Percentiles rank a stretch among this genome's conserved stretches.
Evolutionary conservation across 2,113 vertebrate genomes (phyloP).

Genomic region (Gymnorhina tibicen): DNA sequence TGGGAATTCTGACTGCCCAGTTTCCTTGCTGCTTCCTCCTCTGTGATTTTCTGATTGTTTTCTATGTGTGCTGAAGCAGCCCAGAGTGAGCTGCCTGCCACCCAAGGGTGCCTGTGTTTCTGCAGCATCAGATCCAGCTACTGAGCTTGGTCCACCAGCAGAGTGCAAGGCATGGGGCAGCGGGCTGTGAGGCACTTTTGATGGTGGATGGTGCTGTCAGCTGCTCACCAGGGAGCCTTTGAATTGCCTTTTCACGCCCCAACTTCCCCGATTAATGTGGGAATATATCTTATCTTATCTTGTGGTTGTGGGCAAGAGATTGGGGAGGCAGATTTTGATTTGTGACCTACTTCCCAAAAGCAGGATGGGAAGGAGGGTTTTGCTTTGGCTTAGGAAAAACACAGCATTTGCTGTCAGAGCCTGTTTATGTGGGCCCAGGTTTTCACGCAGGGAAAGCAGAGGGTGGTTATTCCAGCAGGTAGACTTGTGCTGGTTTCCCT

Average conservation of each 20-base stretch:
- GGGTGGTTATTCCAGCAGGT: background rate
- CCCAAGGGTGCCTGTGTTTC: background rate
- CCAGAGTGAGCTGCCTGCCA: background rate
- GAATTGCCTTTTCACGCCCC: background rate
- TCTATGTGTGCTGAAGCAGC: background rate
- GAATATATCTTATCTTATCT: background rate
- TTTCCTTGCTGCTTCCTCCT: background rate
- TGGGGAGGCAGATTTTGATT: background rate
- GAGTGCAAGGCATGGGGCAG: background rate
- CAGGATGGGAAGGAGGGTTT: background rate
- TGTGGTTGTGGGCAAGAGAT: background rate
- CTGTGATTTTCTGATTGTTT: background rate
- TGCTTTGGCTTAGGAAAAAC: background rate
- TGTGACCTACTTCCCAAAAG: background rate
- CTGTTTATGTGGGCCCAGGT: background rate
- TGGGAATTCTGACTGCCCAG: rapidly evolving
- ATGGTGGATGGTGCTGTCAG: background rate
- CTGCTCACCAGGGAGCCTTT: background rate
- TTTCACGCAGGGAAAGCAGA: background rate
- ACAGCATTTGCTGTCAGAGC: background rate
- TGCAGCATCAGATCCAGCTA: background rate
- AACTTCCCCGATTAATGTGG: background rate
- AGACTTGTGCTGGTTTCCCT: background rate
- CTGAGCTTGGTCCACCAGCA: rapidly evolving
- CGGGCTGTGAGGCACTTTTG: background rate